A percentile compares a stretch with the other conserved stretches of the same genome.
Evolutionary conservation across 2,113 vertebrate genomes (phyloP).

Genomic region (Todiramphus saurophagus): DNA sequence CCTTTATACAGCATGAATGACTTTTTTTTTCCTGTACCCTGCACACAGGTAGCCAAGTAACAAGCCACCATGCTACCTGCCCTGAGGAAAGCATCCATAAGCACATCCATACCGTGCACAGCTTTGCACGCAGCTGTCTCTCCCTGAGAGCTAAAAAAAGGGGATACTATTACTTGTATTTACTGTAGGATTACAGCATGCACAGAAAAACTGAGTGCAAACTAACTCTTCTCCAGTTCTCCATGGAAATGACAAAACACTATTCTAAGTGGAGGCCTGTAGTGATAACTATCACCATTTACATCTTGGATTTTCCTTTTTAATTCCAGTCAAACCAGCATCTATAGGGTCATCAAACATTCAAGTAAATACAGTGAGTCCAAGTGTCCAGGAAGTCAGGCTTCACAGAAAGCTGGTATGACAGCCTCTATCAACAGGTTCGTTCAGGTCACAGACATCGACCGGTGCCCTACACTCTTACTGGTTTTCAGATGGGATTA

Average conservation of each 20-base stretch:
- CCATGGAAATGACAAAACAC: background rate
- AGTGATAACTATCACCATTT: background rate
- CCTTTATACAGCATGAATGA: background rate
- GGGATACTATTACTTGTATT: background rate
- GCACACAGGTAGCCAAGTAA: background rate
- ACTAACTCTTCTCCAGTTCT: background rate
- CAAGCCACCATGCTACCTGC: background rate
- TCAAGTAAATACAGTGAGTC: background rate
- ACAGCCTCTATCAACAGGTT: background rate
- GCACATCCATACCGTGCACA: background rate
- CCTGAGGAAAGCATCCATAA: background rate
- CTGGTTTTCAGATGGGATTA: background rate
- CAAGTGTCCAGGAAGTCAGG: background rate
- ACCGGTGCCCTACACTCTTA: background rate
- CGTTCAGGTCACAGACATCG: background rate
- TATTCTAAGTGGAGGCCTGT: background rate
- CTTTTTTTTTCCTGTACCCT: background rate
- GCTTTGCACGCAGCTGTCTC: background rate
- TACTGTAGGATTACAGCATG: background rate
- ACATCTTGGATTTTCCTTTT: background rate
- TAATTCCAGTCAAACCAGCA: background rate
- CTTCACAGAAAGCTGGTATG: background rate
- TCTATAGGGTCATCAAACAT: background rate
- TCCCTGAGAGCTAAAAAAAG: background rate
- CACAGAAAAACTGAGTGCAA: background rate